A percentile compares a stretch with the other conserved stretches of the same genome.
Conservation (phyloP, 1,140 invertebrate species). For the Drosophila ficusphila region DNA sequence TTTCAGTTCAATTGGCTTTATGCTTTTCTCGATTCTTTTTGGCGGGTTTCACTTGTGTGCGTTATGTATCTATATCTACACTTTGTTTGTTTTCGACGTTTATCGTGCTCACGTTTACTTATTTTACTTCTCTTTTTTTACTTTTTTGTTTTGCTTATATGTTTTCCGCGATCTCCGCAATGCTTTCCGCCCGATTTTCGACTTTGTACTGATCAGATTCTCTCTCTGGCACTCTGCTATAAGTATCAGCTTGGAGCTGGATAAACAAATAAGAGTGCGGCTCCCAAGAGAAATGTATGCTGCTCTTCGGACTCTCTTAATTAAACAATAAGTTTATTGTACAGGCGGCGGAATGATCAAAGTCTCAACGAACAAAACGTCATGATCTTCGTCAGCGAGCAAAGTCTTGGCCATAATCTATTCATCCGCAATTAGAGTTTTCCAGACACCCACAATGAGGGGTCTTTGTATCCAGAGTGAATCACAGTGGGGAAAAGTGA, state of each 20-base stretch:
- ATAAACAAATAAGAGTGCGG: not conserved
- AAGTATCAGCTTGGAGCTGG: conserved; percentile 8
- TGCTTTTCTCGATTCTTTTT: conserved; percentile 15
- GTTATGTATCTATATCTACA: conserved; percentile 9
- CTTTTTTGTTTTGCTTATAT: conserved; percentile 16
- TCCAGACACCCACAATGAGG: conserved; percentile 14
- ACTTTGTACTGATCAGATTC: conserved; percentile 40
- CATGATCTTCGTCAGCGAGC: conserved; percentile 15
- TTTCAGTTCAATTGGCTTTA: conserved; percentile 32
- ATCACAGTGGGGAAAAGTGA: conserved; percentile 8
- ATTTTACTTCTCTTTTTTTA: conserved; percentile 17
- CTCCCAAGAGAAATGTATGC: not conserved
- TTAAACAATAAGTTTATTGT: not conserved
- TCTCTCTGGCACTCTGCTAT: conserved; percentile 17
- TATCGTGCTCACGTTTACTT: conserved; percentile 34
- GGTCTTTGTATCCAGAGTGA: conserved; percentile 17
- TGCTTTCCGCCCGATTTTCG: conserved; percentile 30
- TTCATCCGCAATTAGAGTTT: conserved; percentile 1
- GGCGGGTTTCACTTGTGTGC: conserved; percentile 3
- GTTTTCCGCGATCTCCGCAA: conserved; percentile 23
- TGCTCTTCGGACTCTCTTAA: conserved; percentile 35
- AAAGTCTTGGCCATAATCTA: conserved; percentile 10
- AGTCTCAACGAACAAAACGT: conserved; percentile 15
- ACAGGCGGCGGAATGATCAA: not conserved
- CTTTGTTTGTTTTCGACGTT: conserved; percentile 28